Percentiles rank a stretch among this genome's conserved stretches.
Conservation (phyloP, 92 coral and sea anemone species). For the Blastomussa wellsi region DNA sequence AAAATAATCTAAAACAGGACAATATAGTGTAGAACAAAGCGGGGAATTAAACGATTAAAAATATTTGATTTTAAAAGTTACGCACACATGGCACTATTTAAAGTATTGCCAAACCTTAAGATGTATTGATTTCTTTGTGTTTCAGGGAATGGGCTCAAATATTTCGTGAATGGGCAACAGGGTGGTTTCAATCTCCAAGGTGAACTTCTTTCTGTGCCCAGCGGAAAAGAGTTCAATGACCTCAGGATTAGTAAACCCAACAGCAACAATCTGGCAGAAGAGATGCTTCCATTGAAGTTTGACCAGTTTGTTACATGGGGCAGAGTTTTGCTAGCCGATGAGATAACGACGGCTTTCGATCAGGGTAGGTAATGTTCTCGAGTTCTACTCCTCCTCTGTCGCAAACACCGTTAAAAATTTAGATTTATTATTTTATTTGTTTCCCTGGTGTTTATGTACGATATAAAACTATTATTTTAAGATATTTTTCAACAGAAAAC, state of each 20-base stretch:
- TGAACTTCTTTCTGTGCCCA: neutral
- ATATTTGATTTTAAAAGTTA: neutral
- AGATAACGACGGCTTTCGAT: slow-evolving; percentile 16
- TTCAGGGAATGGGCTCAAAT: slow-evolving; percentile 25
- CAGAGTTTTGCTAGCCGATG: slow-evolving; percentile 1
- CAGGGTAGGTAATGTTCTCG: slow-evolving; percentile 43
- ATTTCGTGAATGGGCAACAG: slow-evolving; percentile 22
- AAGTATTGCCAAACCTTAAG: too few species aligned
- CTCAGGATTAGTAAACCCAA: slow-evolving; percentile 34
- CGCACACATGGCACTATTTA: too few species aligned
- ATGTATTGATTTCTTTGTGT: neutral
- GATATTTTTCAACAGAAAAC: too few species aligned
- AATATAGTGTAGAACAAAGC: too few species aligned
- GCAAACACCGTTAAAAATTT: too few species aligned
- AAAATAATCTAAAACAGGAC: too few species aligned
- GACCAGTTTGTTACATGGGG: slow-evolving; percentile 36
- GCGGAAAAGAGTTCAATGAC: slow-evolving; percentile 1
- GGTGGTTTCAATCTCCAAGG: neutral
- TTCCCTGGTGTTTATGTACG: too few species aligned
- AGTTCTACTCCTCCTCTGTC: too few species aligned
- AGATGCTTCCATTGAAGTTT: slow-evolving; percentile 38
- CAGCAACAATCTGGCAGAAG: slow-evolving; percentile 16
- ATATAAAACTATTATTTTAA: too few species aligned
- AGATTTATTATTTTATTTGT: too few species aligned
- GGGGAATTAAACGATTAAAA: neutral